Evolutionary conservation across 2,888 invertebrate genomes (phyloP).

Genomic region (Idaea biselata): DNA sequence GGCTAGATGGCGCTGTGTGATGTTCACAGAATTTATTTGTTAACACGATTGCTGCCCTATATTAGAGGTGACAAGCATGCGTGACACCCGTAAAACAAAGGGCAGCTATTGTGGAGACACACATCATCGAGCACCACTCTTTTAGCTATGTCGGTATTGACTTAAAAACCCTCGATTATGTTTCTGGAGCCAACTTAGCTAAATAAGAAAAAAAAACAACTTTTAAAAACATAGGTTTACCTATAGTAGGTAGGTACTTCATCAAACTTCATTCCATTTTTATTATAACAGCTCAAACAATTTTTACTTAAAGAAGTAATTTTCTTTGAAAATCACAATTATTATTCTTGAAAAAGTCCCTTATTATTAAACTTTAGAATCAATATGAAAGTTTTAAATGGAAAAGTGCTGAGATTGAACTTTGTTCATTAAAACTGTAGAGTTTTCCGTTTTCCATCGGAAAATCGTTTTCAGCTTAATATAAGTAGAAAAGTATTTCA

Average conservation of each 20-base stretch:
- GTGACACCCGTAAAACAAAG: no score
- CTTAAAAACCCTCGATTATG: no score
- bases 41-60: no score
- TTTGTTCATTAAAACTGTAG: slow-evolving; percentile 72
- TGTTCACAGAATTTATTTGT: no score
- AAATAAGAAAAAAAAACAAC: no score
- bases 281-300: not conserved
- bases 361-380: slow-evolving; percentile 61
- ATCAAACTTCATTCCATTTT: not conserved
- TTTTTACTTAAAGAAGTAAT: slow-evolving; percentile 5
- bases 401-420: slow-evolving; percentile 65
- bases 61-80: no score
- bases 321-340: slow-evolving; percentile 17
- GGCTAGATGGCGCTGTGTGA: no score
- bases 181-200: no score
- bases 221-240: no score
- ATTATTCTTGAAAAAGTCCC: slow-evolving; percentile 38
- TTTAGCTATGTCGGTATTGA: no score
- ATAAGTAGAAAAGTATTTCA: not conserved
- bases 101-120: no score
- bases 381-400: slow-evolving; percentile 71
- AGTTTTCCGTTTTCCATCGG: slow-evolving; percentile 47
- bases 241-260: not conserved
- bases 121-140: no score
- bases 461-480: slow-evolving; percentile 38